Evolutionary conservation across 2,113 vertebrate genomes (phyloP).

Genomic region (Rhipidura dahli): DNA sequence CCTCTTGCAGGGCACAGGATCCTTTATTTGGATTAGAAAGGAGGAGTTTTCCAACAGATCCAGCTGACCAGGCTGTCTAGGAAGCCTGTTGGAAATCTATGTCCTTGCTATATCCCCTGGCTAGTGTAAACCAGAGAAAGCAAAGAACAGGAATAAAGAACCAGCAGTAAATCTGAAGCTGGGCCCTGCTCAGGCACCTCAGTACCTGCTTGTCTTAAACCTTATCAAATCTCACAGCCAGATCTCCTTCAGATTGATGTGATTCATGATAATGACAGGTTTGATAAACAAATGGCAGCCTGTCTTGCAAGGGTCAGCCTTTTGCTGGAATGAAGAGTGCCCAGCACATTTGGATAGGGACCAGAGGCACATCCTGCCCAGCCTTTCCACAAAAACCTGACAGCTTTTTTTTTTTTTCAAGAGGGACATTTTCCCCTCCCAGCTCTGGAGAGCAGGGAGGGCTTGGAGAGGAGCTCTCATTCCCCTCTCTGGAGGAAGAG

Average conservation of each 20-base stretch:
- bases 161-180: not conserved
- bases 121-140: not conserved
- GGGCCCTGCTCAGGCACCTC: not conserved
- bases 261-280: not conserved
- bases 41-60: not conserved
- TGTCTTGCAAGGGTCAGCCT: not conserved
- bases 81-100: not conserved
- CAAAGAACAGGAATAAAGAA: not conserved
- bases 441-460: not conserved
- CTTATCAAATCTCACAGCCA: not conserved
- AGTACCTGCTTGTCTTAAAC: not conserved
- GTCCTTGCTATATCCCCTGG: not conserved
- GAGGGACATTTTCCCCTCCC: too few relatives aligned
- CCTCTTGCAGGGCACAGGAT: not conserved
- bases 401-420: not conserved
- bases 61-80: not conserved
- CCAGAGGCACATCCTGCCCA: not conserved
- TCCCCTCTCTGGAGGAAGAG: not conserved
- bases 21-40: not conserved
- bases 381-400: not conserved
- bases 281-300: constrained; percentile 13
- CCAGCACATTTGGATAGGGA: not conserved
- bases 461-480: not conserved
- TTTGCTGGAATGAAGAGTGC: not conserved
- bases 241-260: not conserved